phyloP scores from a whole-genome alignment of 2,797 vertebrate species.

The Lithobates pipiens region DNA sequence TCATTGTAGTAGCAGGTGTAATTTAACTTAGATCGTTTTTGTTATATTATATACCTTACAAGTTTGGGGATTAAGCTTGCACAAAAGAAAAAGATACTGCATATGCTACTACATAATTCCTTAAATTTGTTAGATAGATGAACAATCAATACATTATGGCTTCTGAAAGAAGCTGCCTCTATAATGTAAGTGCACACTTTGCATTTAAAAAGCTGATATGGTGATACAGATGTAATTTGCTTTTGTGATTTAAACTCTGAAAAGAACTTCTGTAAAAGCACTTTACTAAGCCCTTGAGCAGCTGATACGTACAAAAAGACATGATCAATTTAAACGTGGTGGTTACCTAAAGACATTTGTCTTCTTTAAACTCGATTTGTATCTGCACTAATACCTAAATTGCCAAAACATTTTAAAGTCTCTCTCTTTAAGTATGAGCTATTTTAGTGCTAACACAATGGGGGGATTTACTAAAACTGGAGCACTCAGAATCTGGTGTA shows the following conservation, averaged over 20 bases:
- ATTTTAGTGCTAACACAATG: not conserved
- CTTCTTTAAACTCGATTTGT: not conserved
- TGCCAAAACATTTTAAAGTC: not conserved
- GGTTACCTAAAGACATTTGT: not conserved
- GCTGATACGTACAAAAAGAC: not conserved
- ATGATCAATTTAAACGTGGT: not conserved
- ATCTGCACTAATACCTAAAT: not conserved
- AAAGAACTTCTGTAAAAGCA: slow-evolving; percentile 10
- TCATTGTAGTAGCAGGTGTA: not conserved
- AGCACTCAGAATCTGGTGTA: no score
- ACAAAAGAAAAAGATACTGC: slow-evolving; percentile 5
- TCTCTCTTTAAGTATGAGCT: not conserved
- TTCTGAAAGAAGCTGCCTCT: slow-evolving; percentile 14
- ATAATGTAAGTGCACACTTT: slow-evolving; percentile 16
- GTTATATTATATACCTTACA: not conserved
- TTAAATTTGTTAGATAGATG: slow-evolving; percentile 7
- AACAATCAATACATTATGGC: slow-evolving; percentile 1
- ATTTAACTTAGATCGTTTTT: not conserved
- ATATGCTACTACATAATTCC: not conserved
- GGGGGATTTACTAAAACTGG: no score
- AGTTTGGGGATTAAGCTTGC: not conserved
- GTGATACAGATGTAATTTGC: slow-evolving; percentile 9
- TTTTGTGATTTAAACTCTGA: slow-evolving; percentile 18
- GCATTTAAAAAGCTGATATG: slow-evolving; percentile 16
- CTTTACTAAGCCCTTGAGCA: not conserved